Base-by-base conservation (phyloP, 2,113 vertebrate genomes). In the Pongo abelii region DNA sequence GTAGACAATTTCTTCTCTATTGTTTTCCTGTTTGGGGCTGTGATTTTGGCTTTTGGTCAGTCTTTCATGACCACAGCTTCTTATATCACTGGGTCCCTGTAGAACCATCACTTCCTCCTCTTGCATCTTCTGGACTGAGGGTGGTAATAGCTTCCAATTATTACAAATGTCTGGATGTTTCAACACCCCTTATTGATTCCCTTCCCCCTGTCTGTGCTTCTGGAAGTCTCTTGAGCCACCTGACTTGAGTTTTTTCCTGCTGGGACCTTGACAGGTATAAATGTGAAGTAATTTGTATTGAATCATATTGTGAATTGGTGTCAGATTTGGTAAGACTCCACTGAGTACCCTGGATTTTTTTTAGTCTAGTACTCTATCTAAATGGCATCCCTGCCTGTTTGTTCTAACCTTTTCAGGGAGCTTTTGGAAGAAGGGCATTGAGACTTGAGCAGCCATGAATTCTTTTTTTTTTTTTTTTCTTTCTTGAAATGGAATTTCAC, bases 371-470 rank as follows among this genome's bases (percentile, higher is more conserved):
- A 59, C 35, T 91, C 43, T 78, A n/a, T 50, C 3, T 50, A 1
- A 16, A 57, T 70, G 48, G 55, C 20, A 90, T 57, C 50, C 5
- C 2, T 92, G 18, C 52, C 3, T 83, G 18, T 83, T 90, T 87
- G 16, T 38, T 91, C 7, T 48, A 61, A 81, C 4, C 46, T 18
- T 90, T 77, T 95, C 22, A 94, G 77, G 32, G 92, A 94, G 27
- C 52, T 91, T 77, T 93, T 90, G 55, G 61, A 74, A 23, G 25
- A 81, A 85, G 95, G 52, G 55, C 27, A 92, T 95, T 93, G 87
- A 74, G 67, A 94, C 1, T 25, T 77, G 32, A 91, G 48, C 8
- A 64, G 32, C 55, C 16, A 81, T 27, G 17, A 90, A 79, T 64
- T 32, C 38, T 27, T 43, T 84, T 85, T 93, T 38, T 38, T 38